A percentile compares a stretch with the other conserved stretches of the same genome.
Evolutionary conservation across 2,797 vertebrate species (phyloP).

Genomic region (Tapirus indicus): DNA sequence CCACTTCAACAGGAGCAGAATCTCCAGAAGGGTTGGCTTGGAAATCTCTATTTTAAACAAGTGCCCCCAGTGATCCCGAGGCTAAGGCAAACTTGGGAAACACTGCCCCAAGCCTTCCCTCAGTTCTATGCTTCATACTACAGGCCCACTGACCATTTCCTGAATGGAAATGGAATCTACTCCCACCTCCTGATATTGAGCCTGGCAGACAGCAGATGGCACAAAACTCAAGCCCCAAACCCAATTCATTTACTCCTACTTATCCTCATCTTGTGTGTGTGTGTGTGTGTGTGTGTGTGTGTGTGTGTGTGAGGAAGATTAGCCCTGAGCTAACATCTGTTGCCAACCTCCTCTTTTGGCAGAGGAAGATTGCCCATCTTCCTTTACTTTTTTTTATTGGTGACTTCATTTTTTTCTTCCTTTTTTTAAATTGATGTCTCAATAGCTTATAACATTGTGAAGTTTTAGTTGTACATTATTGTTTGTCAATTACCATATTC

Average conservation of each 20-base stretch:
- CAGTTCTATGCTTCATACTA: not conserved
- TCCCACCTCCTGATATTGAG: not conserved
- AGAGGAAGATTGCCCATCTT: no score
- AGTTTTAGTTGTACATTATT: no score
- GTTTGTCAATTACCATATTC: no score
- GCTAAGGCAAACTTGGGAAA: not conserved
- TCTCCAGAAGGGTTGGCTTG: not conserved
- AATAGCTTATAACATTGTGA: no score
- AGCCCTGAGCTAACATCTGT: no score
- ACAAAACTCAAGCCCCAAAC: not conserved
- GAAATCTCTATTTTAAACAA: conserved; percentile 15
- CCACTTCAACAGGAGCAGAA: not conserved
- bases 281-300: no score
- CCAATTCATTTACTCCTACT: not conserved
- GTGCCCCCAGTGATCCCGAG: not conserved
- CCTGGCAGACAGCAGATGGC: not conserved
- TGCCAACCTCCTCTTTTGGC: no score
- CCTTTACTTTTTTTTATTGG: no score
- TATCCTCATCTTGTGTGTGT: not conserved
- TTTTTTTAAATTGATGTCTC: no score
- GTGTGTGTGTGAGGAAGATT: no score
- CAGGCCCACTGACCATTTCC: not conserved
- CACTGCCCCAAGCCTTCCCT: not conserved
- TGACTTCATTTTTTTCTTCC: no score
- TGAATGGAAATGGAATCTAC: not conserved